phyloP scores from a whole-genome alignment of 2,888 invertebrate genomes.

The Apamea crenata region DNA sequence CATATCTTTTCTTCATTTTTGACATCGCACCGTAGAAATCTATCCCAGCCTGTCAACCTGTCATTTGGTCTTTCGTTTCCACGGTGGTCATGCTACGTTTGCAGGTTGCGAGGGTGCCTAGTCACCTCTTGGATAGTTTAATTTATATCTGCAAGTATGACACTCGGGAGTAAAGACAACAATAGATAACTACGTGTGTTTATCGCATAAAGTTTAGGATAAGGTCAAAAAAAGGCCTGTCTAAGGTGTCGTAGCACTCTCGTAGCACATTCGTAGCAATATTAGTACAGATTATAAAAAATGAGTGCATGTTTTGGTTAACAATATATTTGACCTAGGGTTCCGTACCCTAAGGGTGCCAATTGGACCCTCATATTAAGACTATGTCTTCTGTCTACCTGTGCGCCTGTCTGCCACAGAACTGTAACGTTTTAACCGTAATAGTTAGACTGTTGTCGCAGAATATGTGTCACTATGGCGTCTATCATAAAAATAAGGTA shows the following conservation, averaged over 20 bases:
- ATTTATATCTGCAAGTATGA: background rate
- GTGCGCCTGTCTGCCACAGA: background rate
- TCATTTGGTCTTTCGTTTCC: background rate
- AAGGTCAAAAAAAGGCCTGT: background rate
- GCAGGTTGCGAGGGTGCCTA: background rate
- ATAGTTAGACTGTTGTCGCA: background rate
- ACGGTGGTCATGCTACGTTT: background rate
- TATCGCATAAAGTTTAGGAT: background rate
- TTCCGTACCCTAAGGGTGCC: background rate
- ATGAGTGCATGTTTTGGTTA: background rate
- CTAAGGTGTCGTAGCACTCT: constrained; percentile 11
- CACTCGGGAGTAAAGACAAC: background rate
- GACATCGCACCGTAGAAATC: background rate
- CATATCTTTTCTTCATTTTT: background rate
- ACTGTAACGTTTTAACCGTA: background rate
- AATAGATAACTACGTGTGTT: background rate
- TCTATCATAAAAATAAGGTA: background rate
- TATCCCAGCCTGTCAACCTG: background rate
- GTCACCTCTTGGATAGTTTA: background rate
- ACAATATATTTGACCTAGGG: background rate
- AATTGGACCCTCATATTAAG: background rate
- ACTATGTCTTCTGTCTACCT: too few species aligned
- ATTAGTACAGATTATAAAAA: background rate
- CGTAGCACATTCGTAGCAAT: constrained; percentile 9
- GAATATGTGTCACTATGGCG: background rate